These are phyloP conservation scores for Labeo calbasu DNA, from an alignment of 2,797 vertebrate genomes.

Conservation along the genomic window DNA sequence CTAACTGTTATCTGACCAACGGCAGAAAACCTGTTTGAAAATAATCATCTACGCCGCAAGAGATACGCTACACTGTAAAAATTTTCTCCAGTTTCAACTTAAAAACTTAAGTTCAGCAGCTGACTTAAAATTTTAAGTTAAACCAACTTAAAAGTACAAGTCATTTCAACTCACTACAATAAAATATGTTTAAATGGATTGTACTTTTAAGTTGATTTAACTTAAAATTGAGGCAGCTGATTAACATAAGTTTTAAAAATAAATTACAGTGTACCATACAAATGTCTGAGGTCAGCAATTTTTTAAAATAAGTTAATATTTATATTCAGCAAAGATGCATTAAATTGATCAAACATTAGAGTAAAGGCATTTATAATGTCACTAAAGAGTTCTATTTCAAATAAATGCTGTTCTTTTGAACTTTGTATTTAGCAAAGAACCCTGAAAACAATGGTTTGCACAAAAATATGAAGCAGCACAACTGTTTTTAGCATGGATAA, in stretches of 20 bases:
- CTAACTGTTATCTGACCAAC: neutral
- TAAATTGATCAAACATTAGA: neutral
- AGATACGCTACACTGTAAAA: neutral
- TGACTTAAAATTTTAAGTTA: too few species aligned
- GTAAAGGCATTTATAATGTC: neutral
- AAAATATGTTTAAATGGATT: too few species aligned
- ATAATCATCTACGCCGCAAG: neutral
- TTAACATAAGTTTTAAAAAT: too few species aligned
- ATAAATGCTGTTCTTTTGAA: neutral
- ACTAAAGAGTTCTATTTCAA: neutral
- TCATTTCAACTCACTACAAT: too few species aligned
- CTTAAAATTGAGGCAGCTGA: too few species aligned
- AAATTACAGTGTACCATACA: neutral
- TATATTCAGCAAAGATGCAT: neutral
- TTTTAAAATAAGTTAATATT: neutral
- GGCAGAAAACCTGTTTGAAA: neutral
- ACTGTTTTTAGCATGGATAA: neutral
- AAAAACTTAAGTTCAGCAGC: too few species aligned
- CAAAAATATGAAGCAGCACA: neutral
- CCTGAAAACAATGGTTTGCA: neutral
- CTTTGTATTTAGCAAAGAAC: too few species aligned
- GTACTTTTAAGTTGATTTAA: too few species aligned
- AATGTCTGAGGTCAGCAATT: neutral
- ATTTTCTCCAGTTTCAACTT: too few species aligned
- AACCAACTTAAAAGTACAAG: too few species aligned